phyloP scores from a whole-genome alignment of 2,888 invertebrate species.

The Leucophora obtusa region DNA sequence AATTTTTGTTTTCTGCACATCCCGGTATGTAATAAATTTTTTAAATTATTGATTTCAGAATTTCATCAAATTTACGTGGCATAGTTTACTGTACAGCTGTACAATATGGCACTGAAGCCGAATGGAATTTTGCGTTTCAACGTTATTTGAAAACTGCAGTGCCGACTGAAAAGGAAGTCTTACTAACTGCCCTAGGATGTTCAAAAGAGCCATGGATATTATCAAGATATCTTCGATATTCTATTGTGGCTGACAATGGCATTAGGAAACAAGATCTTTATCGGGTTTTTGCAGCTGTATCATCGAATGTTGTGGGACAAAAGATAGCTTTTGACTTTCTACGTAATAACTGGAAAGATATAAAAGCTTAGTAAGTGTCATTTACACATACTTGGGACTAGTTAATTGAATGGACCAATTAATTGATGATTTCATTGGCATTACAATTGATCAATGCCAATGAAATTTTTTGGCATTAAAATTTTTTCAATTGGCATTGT shows the following conservation, averaged over 20 bases:
- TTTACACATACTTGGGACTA: not conserved
- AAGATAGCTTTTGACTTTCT: constrained; percentile 89
- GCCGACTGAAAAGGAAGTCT: constrained; percentile 88
- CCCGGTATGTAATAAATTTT: not conserved
- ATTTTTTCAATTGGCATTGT: no score
- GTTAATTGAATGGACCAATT: no score
- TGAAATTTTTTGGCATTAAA: no score
- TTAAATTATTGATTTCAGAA: constrained; percentile 79
- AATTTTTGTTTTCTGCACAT: no score
- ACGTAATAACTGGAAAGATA: constrained; percentile 85
- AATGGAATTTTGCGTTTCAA: constrained; percentile 94
- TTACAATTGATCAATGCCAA: no score
- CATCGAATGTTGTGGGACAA: constrained; percentile 87
- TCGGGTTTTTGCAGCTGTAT: constrained; percentile 87
- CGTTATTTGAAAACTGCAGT: constrained; percentile 87
- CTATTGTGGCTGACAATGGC: constrained; percentile 85
- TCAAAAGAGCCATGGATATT: constrained; percentile 90
- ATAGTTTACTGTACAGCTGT: constrained; percentile 94
- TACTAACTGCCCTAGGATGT: constrained; percentile 89
- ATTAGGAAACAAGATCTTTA: constrained; percentile 91
- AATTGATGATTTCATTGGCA: no score
- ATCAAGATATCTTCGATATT: constrained; percentile 84
- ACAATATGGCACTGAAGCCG: constrained; percentile 87
- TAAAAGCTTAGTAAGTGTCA: constrained; percentile 85
- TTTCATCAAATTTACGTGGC: constrained; percentile 89